A percentile compares a stretch with the other conserved stretches of the same genome.
Conservation (phyloP, 2,797 vertebrate genomes). For the Pangasius larnaudii region DNA sequence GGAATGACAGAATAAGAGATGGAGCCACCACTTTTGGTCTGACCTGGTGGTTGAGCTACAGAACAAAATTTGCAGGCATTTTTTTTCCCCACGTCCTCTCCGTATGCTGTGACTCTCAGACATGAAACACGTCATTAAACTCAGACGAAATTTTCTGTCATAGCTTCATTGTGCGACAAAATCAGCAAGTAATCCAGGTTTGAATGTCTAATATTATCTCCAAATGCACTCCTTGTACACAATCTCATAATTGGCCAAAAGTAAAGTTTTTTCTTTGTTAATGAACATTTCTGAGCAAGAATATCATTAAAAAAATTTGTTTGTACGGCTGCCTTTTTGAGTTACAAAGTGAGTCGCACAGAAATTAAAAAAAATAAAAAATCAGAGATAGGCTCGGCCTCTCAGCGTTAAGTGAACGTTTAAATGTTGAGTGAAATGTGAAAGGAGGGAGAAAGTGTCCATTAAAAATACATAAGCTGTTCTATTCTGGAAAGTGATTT, state of each 20-base stretch:
- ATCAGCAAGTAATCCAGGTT: neutral
- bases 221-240: neutral
- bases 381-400: neutral
- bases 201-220: neutral
- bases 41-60: neutral
- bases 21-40: neutral
- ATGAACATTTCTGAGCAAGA: neutral
- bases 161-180: neutral
- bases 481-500: neutral
- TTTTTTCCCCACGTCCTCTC: neutral
- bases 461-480: constrained; percentile 3
- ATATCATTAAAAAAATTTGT: neutral
- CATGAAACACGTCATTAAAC: neutral
- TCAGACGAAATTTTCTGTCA: neutral
- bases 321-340: neutral
- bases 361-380: neutral
- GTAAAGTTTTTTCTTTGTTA: neutral
- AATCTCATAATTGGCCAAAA: neutral
- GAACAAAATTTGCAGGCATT: neutral
- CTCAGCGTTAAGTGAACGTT: neutral
- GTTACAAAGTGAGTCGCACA: neutral
- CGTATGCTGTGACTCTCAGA: neutral
- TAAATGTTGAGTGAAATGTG: neutral
- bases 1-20: neutral
- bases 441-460: neutral